phyloP scores from a whole-genome alignment of 2,888 invertebrate genomes.

The Tubiluchus corallicola region DNA sequence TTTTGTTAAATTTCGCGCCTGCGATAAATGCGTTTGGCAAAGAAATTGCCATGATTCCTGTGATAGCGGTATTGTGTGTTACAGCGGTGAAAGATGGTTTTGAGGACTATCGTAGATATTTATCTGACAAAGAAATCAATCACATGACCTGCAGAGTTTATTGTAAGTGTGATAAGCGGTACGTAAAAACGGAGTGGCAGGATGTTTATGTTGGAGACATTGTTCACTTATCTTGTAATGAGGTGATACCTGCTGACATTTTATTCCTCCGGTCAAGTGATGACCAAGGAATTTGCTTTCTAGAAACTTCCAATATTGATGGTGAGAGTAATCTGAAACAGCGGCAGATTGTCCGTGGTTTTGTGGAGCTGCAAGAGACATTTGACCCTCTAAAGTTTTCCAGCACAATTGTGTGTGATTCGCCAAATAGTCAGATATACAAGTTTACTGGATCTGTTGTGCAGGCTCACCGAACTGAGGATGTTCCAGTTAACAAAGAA shows the following conservation, averaged over 20 bases:
- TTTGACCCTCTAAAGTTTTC: slow-evolving; percentile 36
- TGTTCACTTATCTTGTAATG: slow-evolving; percentile 86
- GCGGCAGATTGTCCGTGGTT: slow-evolving; percentile 59
- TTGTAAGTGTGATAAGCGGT: slow-evolving; percentile 47
- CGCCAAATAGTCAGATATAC: slow-evolving; percentile 86
- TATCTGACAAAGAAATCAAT: slow-evolving; percentile 82
- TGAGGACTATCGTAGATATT: slow-evolving; percentile 71
- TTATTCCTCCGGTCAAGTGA: slow-evolving; percentile 71
- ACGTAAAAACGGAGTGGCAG: slow-evolving; percentile 64
- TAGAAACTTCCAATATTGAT: slow-evolving; percentile 89
- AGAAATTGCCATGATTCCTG: slow-evolving; percentile 84
- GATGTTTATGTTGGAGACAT: slow-evolving; percentile 80
- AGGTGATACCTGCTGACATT: slow-evolving; percentile 88
- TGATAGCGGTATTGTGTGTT: slow-evolving; percentile 78
- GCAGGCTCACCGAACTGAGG: slow-evolving; percentile 39
- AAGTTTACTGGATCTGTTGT: slow-evolving; percentile 71
- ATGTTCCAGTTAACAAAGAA: slow-evolving; percentile 65
- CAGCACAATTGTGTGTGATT: slow-evolving; percentile 72
- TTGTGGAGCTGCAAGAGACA: slow-evolving; percentile 39
- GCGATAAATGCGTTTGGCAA: slow-evolving; percentile 84
- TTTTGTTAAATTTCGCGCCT: slow-evolving; percentile 86
- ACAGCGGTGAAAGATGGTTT: slow-evolving; percentile 86
- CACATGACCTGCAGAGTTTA: slow-evolving; percentile 78
- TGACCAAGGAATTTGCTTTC: slow-evolving; percentile 67
- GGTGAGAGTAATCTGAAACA: slow-evolving; percentile 92